Base-by-base conservation (phyloP, 2,113 vertebrate genomes). In the Pao palembangensis region DNA sequence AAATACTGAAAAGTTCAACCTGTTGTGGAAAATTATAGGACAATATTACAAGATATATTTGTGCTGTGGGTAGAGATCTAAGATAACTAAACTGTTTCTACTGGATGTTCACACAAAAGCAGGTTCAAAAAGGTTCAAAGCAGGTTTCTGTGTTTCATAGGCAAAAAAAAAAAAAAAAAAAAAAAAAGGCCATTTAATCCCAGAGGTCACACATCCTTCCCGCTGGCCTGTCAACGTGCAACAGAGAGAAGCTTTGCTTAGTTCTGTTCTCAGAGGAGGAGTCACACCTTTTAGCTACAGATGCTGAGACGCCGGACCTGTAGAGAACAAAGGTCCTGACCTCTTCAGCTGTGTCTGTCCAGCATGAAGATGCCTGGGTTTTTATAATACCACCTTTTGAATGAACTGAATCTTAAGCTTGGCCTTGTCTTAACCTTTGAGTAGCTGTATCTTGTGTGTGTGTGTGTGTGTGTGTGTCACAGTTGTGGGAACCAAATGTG, bases 261-360 rank as follows among this genome's bases (percentile, higher is more conserved):
- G 16, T 60, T 62, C 46, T 38, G 6, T 25, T 49, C 55, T 55
- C 44, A 20, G 10, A 61, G 34, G 31, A 51, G 16, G 25, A 69
- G 47, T 78, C 69, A 57, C 61, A 78, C 66, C 73, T 81, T 69
- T 73, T 51, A 23, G 20, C 47, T 16, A 21, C 23, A 44, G 54
- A 63, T 42, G 20, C 64, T 50, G 31, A 15, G 25, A 12, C 34
- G 2, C 8, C 31, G 10, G 34, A 3, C 34, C 8, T 38, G 8
- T 38, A 8, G 52, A 76, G 69, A 57, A 46, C 8, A 34, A 65
- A 80, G 71, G 77, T 81, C 50, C 23, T 25, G 21, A 79, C 77
- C 71, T 44, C 11, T 59, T 43, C 71, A 42, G 51, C 54, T 58
- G 18, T 71, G 46, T 47, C 10, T 1, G 58, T 43, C 48, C 38